Evolutionary conservation across 2,113 vertebrate genomes (phyloP).

Genomic region (Chloroceryle aenea): DNA sequence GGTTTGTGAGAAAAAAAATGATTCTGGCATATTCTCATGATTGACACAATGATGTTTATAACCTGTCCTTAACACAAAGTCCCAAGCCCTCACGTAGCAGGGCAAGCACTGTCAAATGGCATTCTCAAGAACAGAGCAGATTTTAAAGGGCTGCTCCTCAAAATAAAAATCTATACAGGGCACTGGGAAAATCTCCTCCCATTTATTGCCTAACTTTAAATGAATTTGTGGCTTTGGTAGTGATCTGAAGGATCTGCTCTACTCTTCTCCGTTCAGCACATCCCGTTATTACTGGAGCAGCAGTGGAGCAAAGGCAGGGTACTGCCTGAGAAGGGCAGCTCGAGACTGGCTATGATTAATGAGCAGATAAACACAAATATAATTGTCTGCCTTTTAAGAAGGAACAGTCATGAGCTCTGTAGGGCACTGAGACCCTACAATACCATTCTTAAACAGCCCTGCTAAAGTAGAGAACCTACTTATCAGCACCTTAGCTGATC

Average conservation of each 20-base stretch:
- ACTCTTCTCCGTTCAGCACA: not conserved
- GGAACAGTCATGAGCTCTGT: not conserved
- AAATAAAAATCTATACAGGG: not conserved
- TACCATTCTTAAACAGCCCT: not conserved
- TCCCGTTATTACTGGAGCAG: not conserved
- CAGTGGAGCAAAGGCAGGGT: not conserved
- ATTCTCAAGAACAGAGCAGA: not conserved
- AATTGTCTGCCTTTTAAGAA: not conserved
- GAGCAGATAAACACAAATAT: conserved; percentile 38
- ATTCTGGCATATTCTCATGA: not conserved
- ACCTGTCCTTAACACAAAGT: not conserved
- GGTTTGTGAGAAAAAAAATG: not conserved
- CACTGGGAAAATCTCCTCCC: not conserved
- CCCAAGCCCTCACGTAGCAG: not conserved
- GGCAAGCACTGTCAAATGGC: not conserved
- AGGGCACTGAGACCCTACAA: not conserved
- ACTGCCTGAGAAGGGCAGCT: not conserved
- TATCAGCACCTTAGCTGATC: not conserved
- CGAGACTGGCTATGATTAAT: not conserved
- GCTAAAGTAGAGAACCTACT: not conserved
- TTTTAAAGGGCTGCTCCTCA: not conserved
- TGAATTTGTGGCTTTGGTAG: not conserved
- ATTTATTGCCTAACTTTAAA: not conserved
- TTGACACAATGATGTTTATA: not conserved
- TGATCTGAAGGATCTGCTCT: not conserved